Conservation (phyloP, 2,113 vertebrate genomes). For the Passer domesticus region DNA sequence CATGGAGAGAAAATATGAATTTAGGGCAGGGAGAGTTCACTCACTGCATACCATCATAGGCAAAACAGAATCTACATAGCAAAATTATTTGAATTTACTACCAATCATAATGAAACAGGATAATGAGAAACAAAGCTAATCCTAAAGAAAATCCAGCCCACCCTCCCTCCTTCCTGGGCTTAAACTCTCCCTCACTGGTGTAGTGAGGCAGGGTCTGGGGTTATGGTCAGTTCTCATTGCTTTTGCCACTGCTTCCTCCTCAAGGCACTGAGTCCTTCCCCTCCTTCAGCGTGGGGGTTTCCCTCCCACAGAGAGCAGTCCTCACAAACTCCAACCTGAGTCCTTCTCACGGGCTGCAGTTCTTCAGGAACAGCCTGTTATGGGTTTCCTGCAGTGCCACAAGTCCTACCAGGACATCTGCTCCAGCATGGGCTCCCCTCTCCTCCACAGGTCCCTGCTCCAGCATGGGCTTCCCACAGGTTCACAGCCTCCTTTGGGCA, state of each 20-base stretch:
- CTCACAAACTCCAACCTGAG: fast-evolving
- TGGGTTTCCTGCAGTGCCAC: not conserved
- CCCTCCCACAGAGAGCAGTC: not conserved
- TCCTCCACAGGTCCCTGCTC: not conserved
- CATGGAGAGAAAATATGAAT: not conserved
- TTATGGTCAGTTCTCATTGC: fast-evolving
- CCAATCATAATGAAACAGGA: not conserved
- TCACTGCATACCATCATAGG: not conserved
- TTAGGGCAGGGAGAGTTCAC: not conserved
- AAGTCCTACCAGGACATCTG: not conserved
- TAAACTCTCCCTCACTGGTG: not conserved
- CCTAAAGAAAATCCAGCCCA: not conserved
- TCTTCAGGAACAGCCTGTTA: not conserved
- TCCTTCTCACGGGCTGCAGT: not conserved
- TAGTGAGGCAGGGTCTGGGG: not conserved
- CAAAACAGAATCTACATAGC: not conserved
- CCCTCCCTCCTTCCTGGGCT: not conserved
- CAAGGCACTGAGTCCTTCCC: not conserved
- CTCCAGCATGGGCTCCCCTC: not conserved
- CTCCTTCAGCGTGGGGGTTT: not conserved
- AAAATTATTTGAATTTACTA: not conserved
- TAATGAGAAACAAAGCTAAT: not conserved
- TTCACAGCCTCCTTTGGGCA: not conserved
- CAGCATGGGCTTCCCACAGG: not conserved
- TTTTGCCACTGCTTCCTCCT: not conserved